Base-by-base conservation (phyloP, 2,888 invertebrate genomes). In the Cylloceria caligata region DNA sequence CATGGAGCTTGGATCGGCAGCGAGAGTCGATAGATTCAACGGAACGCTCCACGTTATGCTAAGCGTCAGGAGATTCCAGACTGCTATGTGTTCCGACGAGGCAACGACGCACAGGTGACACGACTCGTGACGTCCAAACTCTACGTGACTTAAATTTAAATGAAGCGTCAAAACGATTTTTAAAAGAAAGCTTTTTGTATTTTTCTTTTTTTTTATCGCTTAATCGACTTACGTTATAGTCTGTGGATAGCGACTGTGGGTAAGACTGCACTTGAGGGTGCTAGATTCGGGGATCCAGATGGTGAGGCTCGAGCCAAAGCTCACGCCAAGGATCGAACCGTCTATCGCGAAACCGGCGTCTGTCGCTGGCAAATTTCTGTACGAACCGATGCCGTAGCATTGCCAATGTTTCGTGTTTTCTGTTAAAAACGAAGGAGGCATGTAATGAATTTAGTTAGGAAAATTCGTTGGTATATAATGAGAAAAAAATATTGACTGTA, bases 61-160 rank as follows among this genome's bases (percentile, higher is more conserved):
- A n/a, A 96, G 92, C 0, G 95, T 95, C 68, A 96, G 91, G 16
- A 96, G 92, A 93, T 96, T 96, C 97, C 97, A 97, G 1, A 96
- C 95, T 2, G 94, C 94, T 7, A 97, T 86, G 80, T 95, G 94
- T 11, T 93, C 91, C 2, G 93, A 90, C n/a, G 95, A 95, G 49
- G 93, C 93, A 36, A 93, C 91, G n/a, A 95, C 94, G 60, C 95
- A 87, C 27, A 95, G 91, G 88, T 95, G 95, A 83, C 94, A 94
- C 73, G 94, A 93, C 73, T 94, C 93, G 60, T 93, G 93, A 72
- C 92, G 93, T 3, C 96, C 96, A 91, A 96, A 96, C 88, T 94
- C 93, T 1, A 95, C 88, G 69, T 93, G 91, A 42, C 93, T 94
- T 79, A 80, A 84, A 45, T 62, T 24, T 45, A 19, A 9, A 9